phyloP scores from a whole-genome alignment of 2,888 invertebrate species.

The Lacanobia oleracea region DNA sequence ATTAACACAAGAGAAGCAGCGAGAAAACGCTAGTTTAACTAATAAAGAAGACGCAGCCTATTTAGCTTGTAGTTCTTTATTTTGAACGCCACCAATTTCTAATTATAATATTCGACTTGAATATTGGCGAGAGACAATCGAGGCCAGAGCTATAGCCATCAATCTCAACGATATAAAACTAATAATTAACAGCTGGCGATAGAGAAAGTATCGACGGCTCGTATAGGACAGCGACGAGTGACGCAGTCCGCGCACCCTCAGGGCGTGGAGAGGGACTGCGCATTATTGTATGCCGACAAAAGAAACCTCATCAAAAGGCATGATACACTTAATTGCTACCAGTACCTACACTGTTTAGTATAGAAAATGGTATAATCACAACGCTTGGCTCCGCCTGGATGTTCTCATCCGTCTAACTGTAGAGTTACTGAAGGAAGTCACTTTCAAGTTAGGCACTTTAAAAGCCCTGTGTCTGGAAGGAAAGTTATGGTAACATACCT shows the following conservation, averaged over 20 bases:
- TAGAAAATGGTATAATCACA: neutral
- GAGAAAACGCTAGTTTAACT: too few species aligned
- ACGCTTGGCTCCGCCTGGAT: neutral
- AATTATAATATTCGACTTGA: constrained; percentile 10
- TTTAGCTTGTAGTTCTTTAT: neutral
- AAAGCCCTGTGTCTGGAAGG: neutral
- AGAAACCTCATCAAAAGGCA: neutral
- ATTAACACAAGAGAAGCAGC: too few species aligned
- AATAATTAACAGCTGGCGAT: constrained; percentile 40
- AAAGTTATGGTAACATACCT: neutral
- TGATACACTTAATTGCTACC: neutral
- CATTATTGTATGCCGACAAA: constrained; percentile 4
- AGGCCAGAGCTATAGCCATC: constrained; percentile 43
- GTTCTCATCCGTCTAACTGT: neutral
- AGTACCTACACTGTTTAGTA: neutral
- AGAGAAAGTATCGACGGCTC: constrained; percentile 59
- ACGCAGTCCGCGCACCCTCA: too few species aligned
- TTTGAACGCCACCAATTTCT: constrained; percentile 2
- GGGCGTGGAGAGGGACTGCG: constrained; percentile 5
- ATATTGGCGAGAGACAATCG: constrained; percentile 43
- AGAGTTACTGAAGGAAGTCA: neutral
- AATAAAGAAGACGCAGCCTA: too few species aligned
- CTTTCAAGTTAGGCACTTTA: neutral
- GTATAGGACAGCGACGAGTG: constrained; percentile 34
- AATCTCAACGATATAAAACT: constrained; percentile 46